Evolutionary conservation across 2,797 vertebrate species (phyloP), one percentile per base, ranked within the genome.

Genomic region (Molossus alvarezi): DNA sequence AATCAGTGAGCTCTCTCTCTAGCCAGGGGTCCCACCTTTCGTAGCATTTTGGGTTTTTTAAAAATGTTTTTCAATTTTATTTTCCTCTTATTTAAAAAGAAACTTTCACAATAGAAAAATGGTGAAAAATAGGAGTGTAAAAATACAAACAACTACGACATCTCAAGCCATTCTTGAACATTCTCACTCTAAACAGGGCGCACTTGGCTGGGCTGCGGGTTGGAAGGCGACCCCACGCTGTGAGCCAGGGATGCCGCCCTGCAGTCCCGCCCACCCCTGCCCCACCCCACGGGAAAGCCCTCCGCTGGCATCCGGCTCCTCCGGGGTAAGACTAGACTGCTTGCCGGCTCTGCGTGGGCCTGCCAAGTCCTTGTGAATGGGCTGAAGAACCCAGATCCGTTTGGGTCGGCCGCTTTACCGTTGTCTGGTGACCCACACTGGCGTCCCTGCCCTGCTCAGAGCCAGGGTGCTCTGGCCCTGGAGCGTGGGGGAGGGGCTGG

Each of bases 61-160:
- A 69, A 69, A 69, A 21, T 5, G 33, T 5, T 60, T 60, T 81
- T 23, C 64, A 57, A 48, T 69, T 82, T 88, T 33, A 51, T 75
- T 89, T 90, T 72, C n/a, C 13, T 72, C 6, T 60, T 83, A 53
- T 65, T 79, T 90, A 81, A 82, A 91, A 90, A 71, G 48, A 93
- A 82, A 73, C 29, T 71, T 29, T 58, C 51, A 73, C 48, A 60
- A 58, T 14, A 55, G n/a, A 69, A 90, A 93, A 57, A 84, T 20
- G 18, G 25, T 27, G 51, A 90, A 69, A 93, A 83, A 65, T 4
- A 77, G 9, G 20, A 57, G 18, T 5, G 25, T 33, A 33, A 82
- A 82, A 55, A n/a, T n/a, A n/a, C n/a, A 65, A 67, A 17, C 64
- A n/a, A 20, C 10, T 25, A 20, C 2, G 15, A 37, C 77, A 8